Evolutionary conservation across 2,888 invertebrate genomes (phyloP).

Genomic region (Nasonovia ribisnigri): DNA sequence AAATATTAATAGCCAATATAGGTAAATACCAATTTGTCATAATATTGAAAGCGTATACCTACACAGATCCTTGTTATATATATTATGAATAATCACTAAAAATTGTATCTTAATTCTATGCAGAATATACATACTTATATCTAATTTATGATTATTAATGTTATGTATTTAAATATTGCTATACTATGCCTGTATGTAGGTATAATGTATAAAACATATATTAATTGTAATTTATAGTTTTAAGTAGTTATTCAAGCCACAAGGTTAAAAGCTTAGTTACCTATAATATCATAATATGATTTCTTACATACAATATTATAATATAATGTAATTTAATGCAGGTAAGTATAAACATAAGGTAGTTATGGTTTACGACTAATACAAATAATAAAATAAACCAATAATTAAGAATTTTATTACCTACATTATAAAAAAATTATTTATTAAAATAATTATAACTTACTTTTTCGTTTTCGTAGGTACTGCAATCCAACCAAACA

Average conservation of each 20-base stretch:
- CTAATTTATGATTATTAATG: background rate
- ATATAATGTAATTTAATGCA: background rate
- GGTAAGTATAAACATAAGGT: background rate
- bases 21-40: background rate
- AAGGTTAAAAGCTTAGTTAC: too few species aligned
- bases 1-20: background rate
- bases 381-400: constrained; percentile 17
- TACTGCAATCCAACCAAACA: background rate
- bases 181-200: too few species aligned
- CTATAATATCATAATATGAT: background rate
- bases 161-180: background rate
- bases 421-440: background rate
- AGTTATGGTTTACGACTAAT: background rate
- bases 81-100: background rate
- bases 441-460: background rate
- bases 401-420: background rate
- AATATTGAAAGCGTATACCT: background rate
- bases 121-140: background rate
- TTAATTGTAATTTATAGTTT: too few species aligned
- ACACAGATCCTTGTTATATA: background rate
- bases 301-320: background rate
- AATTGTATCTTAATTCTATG: background rate
- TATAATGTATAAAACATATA: too few species aligned
- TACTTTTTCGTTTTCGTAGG: background rate
- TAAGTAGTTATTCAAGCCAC: too few species aligned